phyloP scores from a whole-genome alignment of 2,888 invertebrate genomes.

The Diaprepes abbreviatus region DNA sequence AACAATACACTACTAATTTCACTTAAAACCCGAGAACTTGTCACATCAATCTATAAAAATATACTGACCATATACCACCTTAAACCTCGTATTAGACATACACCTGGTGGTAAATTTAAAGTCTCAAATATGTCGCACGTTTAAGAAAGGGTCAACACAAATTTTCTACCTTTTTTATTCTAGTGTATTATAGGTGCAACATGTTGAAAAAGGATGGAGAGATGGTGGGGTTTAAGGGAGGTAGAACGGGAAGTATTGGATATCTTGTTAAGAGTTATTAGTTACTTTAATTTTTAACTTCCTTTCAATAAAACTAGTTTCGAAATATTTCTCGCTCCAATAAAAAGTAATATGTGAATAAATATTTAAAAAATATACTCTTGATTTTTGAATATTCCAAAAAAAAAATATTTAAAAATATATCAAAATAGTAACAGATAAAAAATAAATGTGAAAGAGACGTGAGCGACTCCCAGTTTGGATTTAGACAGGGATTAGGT shows the following conservation, averaged over 20 bases:
- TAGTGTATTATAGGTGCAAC: background rate
- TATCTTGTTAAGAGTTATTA: too few species aligned
- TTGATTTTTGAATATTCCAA: too few species aligned
- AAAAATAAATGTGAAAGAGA: too few species aligned
- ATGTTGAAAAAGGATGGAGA: conserved; percentile 20
- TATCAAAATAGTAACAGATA: too few species aligned
- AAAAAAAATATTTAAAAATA: too few species aligned
- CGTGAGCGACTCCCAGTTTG: too few species aligned
- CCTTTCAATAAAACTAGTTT: too few species aligned
- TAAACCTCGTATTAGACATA: conserved; percentile 27
- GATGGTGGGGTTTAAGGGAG: conserved; percentile 31
- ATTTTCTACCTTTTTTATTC: conserved; percentile 39
- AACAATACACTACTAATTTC: background rate
- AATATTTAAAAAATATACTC: too few species aligned
- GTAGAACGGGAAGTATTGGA: conserved; percentile 17
- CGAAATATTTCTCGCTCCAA: too few species aligned
- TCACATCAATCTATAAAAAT: conserved; percentile 35
- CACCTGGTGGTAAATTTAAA: conserved; percentile 45
- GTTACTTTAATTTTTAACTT: too few species aligned
- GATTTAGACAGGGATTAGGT: too few species aligned
- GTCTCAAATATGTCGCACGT: conserved; percentile 50
- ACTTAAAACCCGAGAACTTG: conserved; percentile 17
- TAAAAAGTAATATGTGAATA: too few species aligned
- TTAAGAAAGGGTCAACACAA: conserved; percentile 51
- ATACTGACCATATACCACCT: conserved; percentile 39